Evolutionary conservation across 2,113 vertebrate species (phyloP), one percentile per base, ranked within the genome.

Genomic region (Drymodes brunneopygia): DNA sequence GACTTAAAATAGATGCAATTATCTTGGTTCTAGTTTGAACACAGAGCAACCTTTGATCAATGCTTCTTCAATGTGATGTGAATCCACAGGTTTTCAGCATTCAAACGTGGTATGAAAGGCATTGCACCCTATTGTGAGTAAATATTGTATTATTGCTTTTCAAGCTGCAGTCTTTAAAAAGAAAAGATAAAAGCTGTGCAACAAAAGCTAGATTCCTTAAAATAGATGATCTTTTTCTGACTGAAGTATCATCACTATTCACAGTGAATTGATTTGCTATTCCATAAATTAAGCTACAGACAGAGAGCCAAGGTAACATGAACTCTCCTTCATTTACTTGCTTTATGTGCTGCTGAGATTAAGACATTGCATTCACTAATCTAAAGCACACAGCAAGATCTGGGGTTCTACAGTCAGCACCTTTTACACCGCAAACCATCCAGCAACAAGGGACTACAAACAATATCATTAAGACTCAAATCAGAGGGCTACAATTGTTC

Each of bases 251-350:
- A 86, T 84, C 81, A 69, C 73, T 79, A 48, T 56, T 81, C 64
- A 56, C 40, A 90, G 58, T 54, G 89, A 94, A 94, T 91, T 84
- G 69, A 89, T 91, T 75, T 90, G 38, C 35, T 90, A 62, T 84
- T 97, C 75, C 64, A 83, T 74, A 95, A 95, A 96, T 90, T 94
- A 80, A 81, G 67, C 58, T 77, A 29, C 67, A 83, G n/a, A 81
- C 53, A 81, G 42, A 88, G 58, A 83, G 64, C 27, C 60, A 92
- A 66, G 56, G 61, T 86, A 92, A 88, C 42, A 29, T 9, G 38
- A 86, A 73, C 36, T 57, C 62, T 72, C 27, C 48, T 86, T 77
- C 31, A 54, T 58, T 86, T 86, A 84, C 48, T 89, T 81, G 57
- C 53, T 81, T 79, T 61, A 71, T 28, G 31, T 12, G 36, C 48